phyloP scores from a whole-genome alignment of 2,888 invertebrate species.

The Plagodis dolabraria region DNA sequence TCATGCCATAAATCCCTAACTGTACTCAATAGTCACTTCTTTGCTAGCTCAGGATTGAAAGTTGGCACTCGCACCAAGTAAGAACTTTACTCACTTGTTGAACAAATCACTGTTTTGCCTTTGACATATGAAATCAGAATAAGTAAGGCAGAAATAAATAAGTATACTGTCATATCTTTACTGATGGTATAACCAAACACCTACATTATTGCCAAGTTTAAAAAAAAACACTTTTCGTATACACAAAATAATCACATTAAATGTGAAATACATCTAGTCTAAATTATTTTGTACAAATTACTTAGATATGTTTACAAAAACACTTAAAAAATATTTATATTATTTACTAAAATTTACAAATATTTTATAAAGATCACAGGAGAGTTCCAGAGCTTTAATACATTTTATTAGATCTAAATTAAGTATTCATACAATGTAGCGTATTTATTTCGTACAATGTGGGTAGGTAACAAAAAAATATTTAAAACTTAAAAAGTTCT shows the following conservation, averaged over 20 bases:
- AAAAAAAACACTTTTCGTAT: constrained; percentile 32
- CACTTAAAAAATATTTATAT: constrained; percentile 6
- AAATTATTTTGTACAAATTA: constrained; percentile 50
- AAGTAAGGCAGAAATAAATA: no score
- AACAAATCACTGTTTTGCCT: no score
- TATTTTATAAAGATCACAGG: constrained; percentile 81
- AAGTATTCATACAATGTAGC: constrained; percentile 1
- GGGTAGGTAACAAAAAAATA: constrained; percentile 68
- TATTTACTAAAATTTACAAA: constrained; percentile 54
- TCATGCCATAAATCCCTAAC: no score
- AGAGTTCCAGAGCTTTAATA: constrained; percentile 79
- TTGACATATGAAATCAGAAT: no score
- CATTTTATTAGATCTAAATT: background rate
- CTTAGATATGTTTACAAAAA: constrained; percentile 13
- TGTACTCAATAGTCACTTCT: no score
- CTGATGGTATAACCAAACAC: constrained; percentile 13
- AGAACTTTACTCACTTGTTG: no score
- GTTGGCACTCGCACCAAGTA: no score
- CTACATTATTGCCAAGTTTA: constrained; percentile 11
- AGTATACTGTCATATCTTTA: no score
- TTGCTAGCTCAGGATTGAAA: no score
- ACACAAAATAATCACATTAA: constrained; percentile 47
- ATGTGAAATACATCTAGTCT: constrained; percentile 40
- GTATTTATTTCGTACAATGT: constrained; percentile 25
- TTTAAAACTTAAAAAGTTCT: background rate